Percentiles rank a stretch among this genome's conserved stretches.
Evolutionary conservation across 2,888 invertebrate species (phyloP).

Genomic region (Drosophila stalkeri): DNA sequence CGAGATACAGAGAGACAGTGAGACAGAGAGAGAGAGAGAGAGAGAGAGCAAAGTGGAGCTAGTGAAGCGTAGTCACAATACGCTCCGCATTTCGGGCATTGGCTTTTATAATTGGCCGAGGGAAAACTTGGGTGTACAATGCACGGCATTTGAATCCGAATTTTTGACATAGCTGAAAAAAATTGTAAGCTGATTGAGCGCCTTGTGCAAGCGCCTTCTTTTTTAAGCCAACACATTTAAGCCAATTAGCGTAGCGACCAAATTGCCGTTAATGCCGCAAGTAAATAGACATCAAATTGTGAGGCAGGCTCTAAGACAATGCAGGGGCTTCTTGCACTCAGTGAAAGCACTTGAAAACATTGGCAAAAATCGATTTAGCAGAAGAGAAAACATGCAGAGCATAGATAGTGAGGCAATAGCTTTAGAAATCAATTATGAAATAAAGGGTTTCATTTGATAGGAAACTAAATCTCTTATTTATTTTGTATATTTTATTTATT

Average conservation of each 20-base stretch:
- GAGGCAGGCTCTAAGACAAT: slow-evolving; percentile 58
- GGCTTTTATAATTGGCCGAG: slow-evolving; percentile 59
- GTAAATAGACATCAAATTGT: slow-evolving; percentile 56
- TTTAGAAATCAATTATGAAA: background rate
- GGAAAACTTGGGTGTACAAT: slow-evolving; percentile 68
- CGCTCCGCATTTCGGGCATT: slow-evolving; percentile 32
- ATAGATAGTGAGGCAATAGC: background rate
- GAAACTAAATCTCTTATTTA: too few species aligned
- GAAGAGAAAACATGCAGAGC: slow-evolving; percentile 17
- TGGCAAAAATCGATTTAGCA: slow-evolving; percentile 24
- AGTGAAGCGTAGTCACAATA: slow-evolving; percentile 51
- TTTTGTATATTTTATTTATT: too few species aligned
- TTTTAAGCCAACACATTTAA: slow-evolving; percentile 58
- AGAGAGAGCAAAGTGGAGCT: slow-evolving; percentile 17
- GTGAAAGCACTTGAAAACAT: slow-evolving; percentile 54
- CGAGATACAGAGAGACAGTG: background rate
- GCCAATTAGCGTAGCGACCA: slow-evolving; percentile 68
- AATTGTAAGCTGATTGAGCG: slow-evolving; percentile 56
- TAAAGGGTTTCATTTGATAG: background rate
- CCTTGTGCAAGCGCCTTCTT: slow-evolving; percentile 64
- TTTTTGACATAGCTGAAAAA: slow-evolving; percentile 44
- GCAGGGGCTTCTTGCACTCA: slow-evolving; percentile 66
- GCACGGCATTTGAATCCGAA: slow-evolving; percentile 60
- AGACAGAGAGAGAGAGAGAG: background rate
- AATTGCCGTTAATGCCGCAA: slow-evolving; percentile 64